These are phyloP conservation scores for Brachirus orientalis DNA, from an alignment of 2,113 vertebrate species.

Conservation along the genomic window DNA sequence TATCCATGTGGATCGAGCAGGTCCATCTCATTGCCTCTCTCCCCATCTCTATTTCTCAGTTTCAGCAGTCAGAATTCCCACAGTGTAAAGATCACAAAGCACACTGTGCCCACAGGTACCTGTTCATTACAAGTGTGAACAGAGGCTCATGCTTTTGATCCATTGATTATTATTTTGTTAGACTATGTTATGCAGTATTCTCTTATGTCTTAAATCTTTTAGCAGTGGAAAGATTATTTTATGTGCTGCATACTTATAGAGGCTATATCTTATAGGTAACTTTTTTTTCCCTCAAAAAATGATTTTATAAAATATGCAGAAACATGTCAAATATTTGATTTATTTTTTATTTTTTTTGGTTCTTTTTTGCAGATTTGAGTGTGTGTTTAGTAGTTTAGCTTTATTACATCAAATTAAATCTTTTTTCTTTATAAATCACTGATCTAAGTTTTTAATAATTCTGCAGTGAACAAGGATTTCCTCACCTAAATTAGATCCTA, in stretches of 20 bases:
- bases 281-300: background rate
- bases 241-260: background rate
- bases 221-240: background rate
- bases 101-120: conserved; percentile 23
- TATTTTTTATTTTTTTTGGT: too few relatives aligned
- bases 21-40: conserved; percentile 8
- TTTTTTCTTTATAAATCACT: too few relatives aligned
- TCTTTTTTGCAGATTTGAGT: too few relatives aligned
- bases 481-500: background rate
- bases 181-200: background rate
- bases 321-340: too few relatives aligned
- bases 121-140: conserved; percentile 3
- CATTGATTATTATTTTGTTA: conserved; percentile 38
- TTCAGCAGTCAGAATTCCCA: conserved; percentile 25
- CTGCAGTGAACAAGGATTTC: too few relatives aligned
- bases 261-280: too few relatives aligned
- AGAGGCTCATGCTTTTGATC: conserved; percentile 9
- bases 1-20: conserved; percentile 32
- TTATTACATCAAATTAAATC: too few relatives aligned
- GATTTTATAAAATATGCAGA: too few relatives aligned
- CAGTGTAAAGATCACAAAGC: conserved; percentile 15
- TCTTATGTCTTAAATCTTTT: background rate
- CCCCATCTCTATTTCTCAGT: background rate
- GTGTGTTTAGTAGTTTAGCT: too few relatives aligned
- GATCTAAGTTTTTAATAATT: too few relatives aligned